Evolutionary conservation across 2,888 invertebrate genomes (phyloP).

Genomic region (Drosophila suboccidentalis): DNA sequence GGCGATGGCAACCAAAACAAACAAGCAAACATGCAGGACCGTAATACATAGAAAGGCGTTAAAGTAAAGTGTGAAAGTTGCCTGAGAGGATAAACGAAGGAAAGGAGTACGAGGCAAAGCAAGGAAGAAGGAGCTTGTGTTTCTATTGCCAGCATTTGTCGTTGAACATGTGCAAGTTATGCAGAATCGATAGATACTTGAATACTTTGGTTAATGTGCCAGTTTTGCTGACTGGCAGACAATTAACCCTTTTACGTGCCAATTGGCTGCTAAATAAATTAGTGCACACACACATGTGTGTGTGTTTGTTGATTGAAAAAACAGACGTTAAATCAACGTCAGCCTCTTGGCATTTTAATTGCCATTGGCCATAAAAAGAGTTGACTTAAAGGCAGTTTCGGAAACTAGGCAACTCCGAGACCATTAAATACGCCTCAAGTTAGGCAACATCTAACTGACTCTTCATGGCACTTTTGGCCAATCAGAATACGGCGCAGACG

Average conservation of each 20-base stretch:
- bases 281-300: constrained; percentile 22
- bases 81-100: constrained; percentile 15
- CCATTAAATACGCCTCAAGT: constrained; percentile 44
- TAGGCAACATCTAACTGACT: constrained; percentile 30
- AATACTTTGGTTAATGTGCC: constrained; percentile 22
- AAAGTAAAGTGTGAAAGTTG: constrained; percentile 60
- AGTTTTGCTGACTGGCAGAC: constrained; percentile 67
- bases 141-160: constrained; percentile 5
- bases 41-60: constrained; percentile 53
- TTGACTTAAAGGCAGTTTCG: constrained; percentile 50
- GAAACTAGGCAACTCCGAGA: constrained; percentile 5
- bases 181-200: constrained; percentile 67
- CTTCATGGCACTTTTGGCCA: constrained; percentile 37
- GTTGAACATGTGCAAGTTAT: constrained; percentile 67
- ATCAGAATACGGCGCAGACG: constrained; percentile 35
- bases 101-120: not conserved
- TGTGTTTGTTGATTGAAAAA: constrained; percentile 56
- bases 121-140: not conserved
- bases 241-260: constrained; percentile 79
- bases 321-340: constrained; percentile 32
- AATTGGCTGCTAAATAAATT: constrained; percentile 70
- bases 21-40: constrained; percentile 52
- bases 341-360: constrained; percentile 63
- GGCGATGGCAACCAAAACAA: constrained; percentile 43
- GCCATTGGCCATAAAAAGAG: constrained; percentile 55